Conservation (phyloP, 1,140 invertebrate genomes). For the Heliothis subflexa region DNA sequence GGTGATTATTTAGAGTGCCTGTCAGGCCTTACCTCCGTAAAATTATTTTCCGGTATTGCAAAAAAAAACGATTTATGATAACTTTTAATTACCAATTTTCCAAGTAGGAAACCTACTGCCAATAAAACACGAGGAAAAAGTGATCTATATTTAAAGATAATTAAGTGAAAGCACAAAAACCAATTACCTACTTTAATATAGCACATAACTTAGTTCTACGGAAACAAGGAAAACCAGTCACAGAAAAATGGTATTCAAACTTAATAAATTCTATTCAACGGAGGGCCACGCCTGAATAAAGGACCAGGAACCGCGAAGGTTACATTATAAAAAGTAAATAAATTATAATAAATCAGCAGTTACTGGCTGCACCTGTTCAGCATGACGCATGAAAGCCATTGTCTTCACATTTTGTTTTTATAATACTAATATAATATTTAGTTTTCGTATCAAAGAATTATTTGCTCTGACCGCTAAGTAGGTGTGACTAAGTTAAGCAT, state of each 20-base stretch:
- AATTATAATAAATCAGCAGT: constrained; percentile 24
- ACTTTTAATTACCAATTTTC: no score
- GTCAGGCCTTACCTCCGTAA: no score
- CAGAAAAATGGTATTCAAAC: constrained; percentile 1
- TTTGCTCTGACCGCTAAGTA: not conserved
- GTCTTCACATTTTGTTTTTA: constrained; percentile 12
- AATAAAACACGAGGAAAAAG: no score
- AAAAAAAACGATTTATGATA: no score
- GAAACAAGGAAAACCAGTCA: not conserved
- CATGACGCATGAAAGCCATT: constrained; percentile 18
- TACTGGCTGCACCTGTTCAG: not conserved
- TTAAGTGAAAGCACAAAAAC: no score
- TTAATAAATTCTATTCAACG: constrained; percentile 9
- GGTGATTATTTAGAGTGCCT: no score
- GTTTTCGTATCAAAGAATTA: not conserved
- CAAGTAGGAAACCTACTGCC: no score
- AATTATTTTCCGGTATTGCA: no score
- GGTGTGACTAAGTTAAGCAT: no score
- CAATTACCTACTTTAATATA: no score
- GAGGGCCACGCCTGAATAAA: constrained; percentile 7
- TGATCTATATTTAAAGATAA: no score
- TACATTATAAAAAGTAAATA: constrained; percentile 26
- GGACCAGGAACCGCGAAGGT: constrained; percentile 15
- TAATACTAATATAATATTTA: constrained; percentile 17
- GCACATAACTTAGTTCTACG: no score